Percentiles rank a stretch among this genome's conserved stretches.
These are phyloP conservation scores for Poecilobothrus nobilitatus DNA, from an alignment of 2,888 invertebrate genomes.

Conservation along the genomic window DNA sequence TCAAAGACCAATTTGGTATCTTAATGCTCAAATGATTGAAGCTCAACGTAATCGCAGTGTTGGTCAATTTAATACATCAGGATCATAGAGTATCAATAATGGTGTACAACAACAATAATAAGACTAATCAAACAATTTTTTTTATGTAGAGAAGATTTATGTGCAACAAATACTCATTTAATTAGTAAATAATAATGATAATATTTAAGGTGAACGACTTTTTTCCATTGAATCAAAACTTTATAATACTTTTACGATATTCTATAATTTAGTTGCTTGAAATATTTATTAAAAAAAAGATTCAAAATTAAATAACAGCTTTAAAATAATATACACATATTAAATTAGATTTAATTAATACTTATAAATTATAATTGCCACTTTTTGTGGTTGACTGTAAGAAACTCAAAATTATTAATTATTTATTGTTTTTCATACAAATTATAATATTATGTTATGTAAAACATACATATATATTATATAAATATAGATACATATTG, in stretches of 20 bases:
- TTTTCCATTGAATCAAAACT: not conserved
- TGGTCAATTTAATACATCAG: slow-evolving; percentile 18
- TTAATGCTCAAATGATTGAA: slow-evolving; percentile 61
- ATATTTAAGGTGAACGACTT: not conserved
- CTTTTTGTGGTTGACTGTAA: not conserved
- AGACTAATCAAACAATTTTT: not conserved
- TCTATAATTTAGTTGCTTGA: not conserved
- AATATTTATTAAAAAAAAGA: not conserved
- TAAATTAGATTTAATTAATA: not conserved
- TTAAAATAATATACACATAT: not conserved
- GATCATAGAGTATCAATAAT: slow-evolving; percentile 9
- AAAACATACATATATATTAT: too few relatives aligned
- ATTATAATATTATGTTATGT: too few relatives aligned
- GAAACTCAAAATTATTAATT: too few relatives aligned
- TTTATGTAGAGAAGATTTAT: not conserved
- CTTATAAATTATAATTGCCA: not conserved
- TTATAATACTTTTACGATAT: not conserved
- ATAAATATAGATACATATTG: too few relatives aligned
- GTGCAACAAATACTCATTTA: too few relatives aligned
- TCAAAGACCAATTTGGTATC: slow-evolving; percentile 62
- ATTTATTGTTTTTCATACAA: too few relatives aligned
- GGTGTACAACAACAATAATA: not conserved
- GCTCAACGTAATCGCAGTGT: slow-evolving; percentile 44
- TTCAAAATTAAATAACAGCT: not conserved
- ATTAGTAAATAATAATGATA: not conserved